Percentiles rank a stretch among this genome's conserved stretches.
Evolutionary conservation across 2,888 invertebrate species (phyloP).

Genomic region (Drosophila multiciliata): DNA sequence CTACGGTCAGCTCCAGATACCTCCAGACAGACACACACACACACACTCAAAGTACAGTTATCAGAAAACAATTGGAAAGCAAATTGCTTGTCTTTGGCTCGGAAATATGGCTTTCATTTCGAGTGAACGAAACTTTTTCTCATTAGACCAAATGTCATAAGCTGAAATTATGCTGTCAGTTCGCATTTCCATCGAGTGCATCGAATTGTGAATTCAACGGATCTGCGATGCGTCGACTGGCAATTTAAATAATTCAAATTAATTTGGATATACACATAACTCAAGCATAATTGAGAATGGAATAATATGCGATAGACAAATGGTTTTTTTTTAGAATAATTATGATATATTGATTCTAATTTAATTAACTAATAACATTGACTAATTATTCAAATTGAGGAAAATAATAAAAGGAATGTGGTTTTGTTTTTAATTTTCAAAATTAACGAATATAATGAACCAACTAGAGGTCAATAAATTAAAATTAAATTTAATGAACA

Average conservation of each 20-base stretch:
- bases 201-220: slow-evolving; percentile 42
- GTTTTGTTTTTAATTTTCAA: not conserved
- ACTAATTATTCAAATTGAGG: not conserved
- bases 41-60: slow-evolving; percentile 23
- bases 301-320: not conserved
- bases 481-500: not conserved
- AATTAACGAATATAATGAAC: not conserved
- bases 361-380: not conserved
- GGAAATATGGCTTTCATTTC: slow-evolving; percentile 8
- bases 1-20: slow-evolving; percentile 44
- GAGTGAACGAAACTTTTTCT: slow-evolving; percentile 51
- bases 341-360: not conserved
- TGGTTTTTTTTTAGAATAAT: not conserved
- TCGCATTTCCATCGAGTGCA: slow-evolving; percentile 52
- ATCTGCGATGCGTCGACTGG: slow-evolving; percentile 2
- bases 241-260: slow-evolving; percentile 49
- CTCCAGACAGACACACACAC: slow-evolving; percentile 8
- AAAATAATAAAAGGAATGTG: too few species aligned
- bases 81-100: slow-evolving; percentile 48
- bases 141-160: slow-evolving; percentile 74
- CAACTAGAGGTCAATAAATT: not conserved
- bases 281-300: not conserved
- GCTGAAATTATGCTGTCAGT: slow-evolving; percentile 76
- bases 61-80: slow-evolving; percentile 61
- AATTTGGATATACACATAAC: slow-evolving; percentile 3